Conservation (phyloP, 2,113 vertebrate genomes). For the Scomber japonicus region DNA sequence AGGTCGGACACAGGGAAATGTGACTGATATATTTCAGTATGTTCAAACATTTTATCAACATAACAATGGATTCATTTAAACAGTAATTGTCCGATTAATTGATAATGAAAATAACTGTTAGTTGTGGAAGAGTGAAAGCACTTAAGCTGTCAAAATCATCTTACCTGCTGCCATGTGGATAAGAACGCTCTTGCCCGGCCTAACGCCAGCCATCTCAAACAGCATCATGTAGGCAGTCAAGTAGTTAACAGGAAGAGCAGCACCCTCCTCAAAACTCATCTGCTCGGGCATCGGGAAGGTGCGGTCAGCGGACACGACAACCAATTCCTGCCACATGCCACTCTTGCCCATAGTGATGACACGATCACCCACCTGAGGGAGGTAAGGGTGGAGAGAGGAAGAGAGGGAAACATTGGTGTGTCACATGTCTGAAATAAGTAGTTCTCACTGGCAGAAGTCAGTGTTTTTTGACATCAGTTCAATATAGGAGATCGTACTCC, state of each 20-base stretch:
- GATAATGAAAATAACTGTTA: no score
- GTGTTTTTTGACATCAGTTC: no score
- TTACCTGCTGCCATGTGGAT: slow-evolving; percentile 97
- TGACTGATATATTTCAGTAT: no score
- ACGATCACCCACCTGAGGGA: slow-evolving; percentile 89
- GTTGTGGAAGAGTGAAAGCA: no score
- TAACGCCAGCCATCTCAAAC: slow-evolving; percentile 92
- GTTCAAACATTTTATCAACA: no score
- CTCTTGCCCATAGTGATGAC: slow-evolving; percentile 87
- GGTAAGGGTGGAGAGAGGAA: not conserved
- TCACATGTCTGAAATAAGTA: no score
- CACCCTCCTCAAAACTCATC: slow-evolving; percentile 94
- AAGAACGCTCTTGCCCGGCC: slow-evolving; percentile 92
- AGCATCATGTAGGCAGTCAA: slow-evolving; percentile 94
- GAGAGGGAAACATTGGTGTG: not conserved
- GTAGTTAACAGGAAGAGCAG: slow-evolving; percentile 91
- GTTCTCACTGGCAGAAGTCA: no score
- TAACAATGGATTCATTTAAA: no score
- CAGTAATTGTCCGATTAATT: no score
- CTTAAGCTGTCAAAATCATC: not conserved
- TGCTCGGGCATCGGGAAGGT: slow-evolving; percentile 90
- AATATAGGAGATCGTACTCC: no score
- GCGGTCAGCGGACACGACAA: slow-evolving; percentile 77
- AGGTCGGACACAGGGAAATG: no score
- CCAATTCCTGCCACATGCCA: slow-evolving; percentile 93